Evolutionary conservation across 2,888 invertebrate genomes (phyloP), one percentile per base, ranked within the genome.

Genomic region (Leucophenga montana): DNA sequence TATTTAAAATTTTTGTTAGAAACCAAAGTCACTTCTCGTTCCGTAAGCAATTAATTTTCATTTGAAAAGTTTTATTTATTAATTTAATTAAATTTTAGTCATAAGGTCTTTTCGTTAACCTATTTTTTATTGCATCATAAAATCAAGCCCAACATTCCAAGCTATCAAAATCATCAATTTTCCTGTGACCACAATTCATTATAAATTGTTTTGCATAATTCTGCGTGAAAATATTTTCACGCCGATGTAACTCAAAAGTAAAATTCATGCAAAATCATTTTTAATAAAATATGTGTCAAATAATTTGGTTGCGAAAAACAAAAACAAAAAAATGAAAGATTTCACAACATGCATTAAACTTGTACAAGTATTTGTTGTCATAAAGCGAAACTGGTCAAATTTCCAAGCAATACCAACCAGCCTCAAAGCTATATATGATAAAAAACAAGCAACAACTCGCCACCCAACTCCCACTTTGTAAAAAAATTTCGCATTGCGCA

Each of bases 381-480:
- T 39, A 27, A 48, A 16, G 67, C 59, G 39, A 57, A 53, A 48
- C 50, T 66, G 50, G 50, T 48, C 50, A 50, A 48, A 65, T 56
- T 57, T 57, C 39, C 18, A 50, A 13, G 22, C 54, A 67, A 46
- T 4, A 39, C 39, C 44, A 39, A 22, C 11, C 57, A 48, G 54
- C 48, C 48, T 13, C 18, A 11, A 50, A 50, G 14, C n/a, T 6
- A 50, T 50, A 13, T n/a, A 3, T 8, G 8, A 50, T 54, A 66
- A 54, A 33, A 16, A 54, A 46, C 13, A 6, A 14, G 44, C 39
- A 64, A 81, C 80, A 83, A 80, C 80, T 50, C 22, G 46, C 54
- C 62, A 18, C 53, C 33, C 39, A 39, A 54, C 54, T 54, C 54
- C 54, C 54, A 54, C 54, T 54, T 54, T 54, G 11, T n/a, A 13